Base-by-base conservation (phyloP, 1,140 invertebrate species). In the Dinoponera quadriceps region DNA sequence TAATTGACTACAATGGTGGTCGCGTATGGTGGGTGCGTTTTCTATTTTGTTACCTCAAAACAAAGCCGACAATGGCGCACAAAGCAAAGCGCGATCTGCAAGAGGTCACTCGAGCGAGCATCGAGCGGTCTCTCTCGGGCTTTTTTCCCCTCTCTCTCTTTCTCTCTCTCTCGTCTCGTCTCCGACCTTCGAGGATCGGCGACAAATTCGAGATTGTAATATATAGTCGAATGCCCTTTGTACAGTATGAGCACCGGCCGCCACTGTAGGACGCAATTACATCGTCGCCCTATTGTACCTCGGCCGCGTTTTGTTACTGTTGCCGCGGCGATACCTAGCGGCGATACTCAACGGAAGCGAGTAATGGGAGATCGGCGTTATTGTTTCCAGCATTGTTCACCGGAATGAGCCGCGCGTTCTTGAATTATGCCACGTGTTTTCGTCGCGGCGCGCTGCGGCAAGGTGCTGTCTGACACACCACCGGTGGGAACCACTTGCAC, bases 1-100 rank as follows among this genome's bases (percentile, higher is more conserved):
- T 94, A 94, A 94, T 94, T 94, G 92, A 93, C 92, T 92, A 93
- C 90, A 93, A 93, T 93, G 86, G 85, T 84, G 73, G 69, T 72
- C 86, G 89, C 89, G 85, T 90, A 92, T 92, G 90, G n/a, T n/a
- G 89, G 92, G 90, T 89, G 90, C 89, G 89, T 94, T 94, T 94
- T 94, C 93, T 93, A 91, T 94, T 94, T 94, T 94, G 93, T 94
- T 94, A 91, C 93, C 93, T 94, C 93, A 91, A 94, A 93, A 94
- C 93, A 94, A 94, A 90, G 90, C 85, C 86, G 88, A 93, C 92
- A 94, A 94, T 94, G 89, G 89, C 83, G 59, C 69, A 71, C 18
- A 49, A 80, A 69, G 75, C 75, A 80, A 80, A 71, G 51, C 75
- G 65, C 89, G 90, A 92, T 92, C 87, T 81, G 84, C 44, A 69